Evolutionary conservation across 2,797 vertebrate species (phyloP).

Genomic region (Octomys mimax): DNA sequence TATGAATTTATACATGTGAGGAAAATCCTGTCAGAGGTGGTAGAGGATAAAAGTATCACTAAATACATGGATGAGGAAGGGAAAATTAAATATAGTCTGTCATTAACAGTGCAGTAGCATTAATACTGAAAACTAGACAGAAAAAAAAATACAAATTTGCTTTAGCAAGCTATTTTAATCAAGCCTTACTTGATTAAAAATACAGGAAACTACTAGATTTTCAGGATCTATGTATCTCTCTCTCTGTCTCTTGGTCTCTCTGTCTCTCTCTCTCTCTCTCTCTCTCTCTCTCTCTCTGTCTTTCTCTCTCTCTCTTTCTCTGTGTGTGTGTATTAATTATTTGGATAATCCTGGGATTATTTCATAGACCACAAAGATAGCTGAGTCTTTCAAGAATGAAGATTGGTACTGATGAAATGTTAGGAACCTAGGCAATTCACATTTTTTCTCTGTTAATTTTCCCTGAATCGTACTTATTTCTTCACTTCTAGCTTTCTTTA

Average conservation of each 20-base stretch:
- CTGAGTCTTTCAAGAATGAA: background rate
- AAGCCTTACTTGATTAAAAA: constrained; percentile 46
- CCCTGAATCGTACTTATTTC: background rate
- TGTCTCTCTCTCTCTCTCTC: no score
- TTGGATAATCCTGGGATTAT: background rate
- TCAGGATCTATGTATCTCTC: background rate
- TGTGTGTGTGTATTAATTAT: background rate
- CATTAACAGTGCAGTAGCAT: background rate
- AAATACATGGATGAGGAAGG: background rate
- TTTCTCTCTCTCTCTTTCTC: no score
- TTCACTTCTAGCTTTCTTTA: constrained; percentile 34
- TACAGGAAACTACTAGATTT: constrained; percentile 35
- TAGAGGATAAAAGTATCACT: constrained; percentile 13
- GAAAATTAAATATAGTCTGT: background rate
- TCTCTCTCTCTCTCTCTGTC: no score
- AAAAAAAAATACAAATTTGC: background rate
- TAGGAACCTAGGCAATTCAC: background rate
- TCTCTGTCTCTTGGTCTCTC: no score
- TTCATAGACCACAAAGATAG: constrained; percentile 25
- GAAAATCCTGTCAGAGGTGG: constrained; percentile 14
- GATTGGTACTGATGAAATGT: background rate
- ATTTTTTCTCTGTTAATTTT: constrained; percentile 24
- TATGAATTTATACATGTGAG: constrained; percentile 12
- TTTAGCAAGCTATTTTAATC: background rate
- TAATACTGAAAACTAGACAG: background rate